phyloP scores from a whole-genome alignment of 2,797 vertebrate genomes.

The Vultur gryphus region DNA sequence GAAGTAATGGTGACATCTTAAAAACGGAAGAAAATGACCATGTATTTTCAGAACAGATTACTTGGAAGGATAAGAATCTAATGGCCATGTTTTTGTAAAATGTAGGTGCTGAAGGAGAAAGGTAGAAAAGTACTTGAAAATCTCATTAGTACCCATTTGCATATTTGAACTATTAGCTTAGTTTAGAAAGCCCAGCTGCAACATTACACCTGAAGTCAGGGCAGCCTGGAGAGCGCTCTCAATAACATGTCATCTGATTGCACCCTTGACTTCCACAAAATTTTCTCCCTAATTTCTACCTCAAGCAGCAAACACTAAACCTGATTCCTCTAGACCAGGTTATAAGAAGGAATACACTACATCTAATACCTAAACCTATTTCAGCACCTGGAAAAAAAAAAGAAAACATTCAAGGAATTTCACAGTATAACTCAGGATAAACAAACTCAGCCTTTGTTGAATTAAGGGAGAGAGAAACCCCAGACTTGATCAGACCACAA shows the following conservation, averaged over 20 bases:
- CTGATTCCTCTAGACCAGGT: fast-evolving
- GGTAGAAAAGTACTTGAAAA: neutral
- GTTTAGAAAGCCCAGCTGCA: neutral
- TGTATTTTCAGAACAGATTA: neutral
- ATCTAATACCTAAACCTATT: too few relatives aligned
- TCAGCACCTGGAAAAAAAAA: neutral
- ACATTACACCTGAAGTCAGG: fast-evolving
- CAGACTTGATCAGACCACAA: neutral
- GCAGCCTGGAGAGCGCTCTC: neutral
- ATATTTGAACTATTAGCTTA: neutral
- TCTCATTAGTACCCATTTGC: too few relatives aligned
- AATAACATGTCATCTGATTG: fast-evolving
- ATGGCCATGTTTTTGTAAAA: fast-evolving
- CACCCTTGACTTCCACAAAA: too few relatives aligned
- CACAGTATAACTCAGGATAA: neutral
- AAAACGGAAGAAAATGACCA: neutral
- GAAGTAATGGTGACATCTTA: neutral
- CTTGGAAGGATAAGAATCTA: neutral
- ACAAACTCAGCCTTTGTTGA: neutral
- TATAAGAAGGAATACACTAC: neutral
- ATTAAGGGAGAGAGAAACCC: neutral
- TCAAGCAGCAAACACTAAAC: neutral
- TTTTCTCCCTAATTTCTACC: neutral
- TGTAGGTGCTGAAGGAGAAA: neutral
- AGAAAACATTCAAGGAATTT: neutral